A percentile compares a stretch with the other conserved stretches of the same genome.
Evolutionary conservation across 1,140 invertebrate genomes (phyloP).

Genomic region (Muscidifurax raptorellus): DNA sequence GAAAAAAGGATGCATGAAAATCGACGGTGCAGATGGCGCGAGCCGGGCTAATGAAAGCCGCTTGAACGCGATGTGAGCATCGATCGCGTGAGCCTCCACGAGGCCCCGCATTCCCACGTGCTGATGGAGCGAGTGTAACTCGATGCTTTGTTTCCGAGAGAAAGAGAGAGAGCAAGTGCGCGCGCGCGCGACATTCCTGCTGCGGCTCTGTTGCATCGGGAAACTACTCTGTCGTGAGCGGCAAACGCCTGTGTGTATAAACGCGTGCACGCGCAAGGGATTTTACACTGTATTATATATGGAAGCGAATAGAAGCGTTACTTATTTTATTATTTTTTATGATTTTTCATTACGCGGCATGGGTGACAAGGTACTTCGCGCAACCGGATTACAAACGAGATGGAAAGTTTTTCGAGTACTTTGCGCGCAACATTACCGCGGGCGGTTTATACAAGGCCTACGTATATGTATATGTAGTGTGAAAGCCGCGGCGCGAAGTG

Average conservation of each 20-base stretch:
- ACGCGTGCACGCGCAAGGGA: too few species aligned
- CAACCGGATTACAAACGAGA: neutral
- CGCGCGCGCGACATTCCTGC: neutral
- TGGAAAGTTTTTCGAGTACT: neutral
- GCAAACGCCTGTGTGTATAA: too few species aligned
- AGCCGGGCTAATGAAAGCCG: neutral
- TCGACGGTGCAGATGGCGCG: neutral
- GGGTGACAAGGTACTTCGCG: neutral
- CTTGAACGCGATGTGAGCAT: neutral
- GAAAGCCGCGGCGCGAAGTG: too few species aligned
- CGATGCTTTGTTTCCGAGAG: slow-evolving; percentile 19
- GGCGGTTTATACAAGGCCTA: too few species aligned
- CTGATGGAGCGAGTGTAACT: neutral
- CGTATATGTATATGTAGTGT: too few species aligned
- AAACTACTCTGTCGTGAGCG: too few species aligned
- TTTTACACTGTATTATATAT: too few species aligned
- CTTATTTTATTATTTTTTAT: too few species aligned
- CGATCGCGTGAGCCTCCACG: slow-evolving; percentile 2
- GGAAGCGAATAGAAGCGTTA: too few species aligned
- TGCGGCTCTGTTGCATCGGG: too few species aligned
- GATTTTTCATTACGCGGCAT: neutral
- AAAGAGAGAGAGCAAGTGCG: neutral
- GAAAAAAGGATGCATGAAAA: neutral
- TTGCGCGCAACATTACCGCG: neutral
- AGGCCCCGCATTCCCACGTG: neutral